Base-by-base conservation (phyloP, 2,888 invertebrate genomes). In the Nemapogon koenigi region DNA sequence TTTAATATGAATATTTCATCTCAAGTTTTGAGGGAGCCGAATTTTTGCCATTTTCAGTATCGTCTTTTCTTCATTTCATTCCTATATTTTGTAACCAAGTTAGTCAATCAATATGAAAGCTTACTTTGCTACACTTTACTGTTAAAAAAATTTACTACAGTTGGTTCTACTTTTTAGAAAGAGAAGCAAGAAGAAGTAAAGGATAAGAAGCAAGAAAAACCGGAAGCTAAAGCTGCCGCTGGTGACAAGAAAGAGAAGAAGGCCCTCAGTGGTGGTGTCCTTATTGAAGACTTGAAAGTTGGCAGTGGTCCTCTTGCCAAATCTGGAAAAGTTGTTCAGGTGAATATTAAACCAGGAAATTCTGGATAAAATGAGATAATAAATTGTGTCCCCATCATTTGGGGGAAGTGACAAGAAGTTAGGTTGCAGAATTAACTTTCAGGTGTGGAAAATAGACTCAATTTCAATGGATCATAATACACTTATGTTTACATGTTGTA, bases 251-350 rank as follows among this genome's bases (percentile, higher is more conserved):
- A 59, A 62, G 61, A 82, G 47, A 86, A 84, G 62, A 82, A 80
- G 46, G 59, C 70, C 0, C 49, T 90, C 6, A 79, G 85, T 43
- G 91, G 91, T n/a, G 95, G 95, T 19, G 87, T 95, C 0, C 73
- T 84, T 41, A 68, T 92, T 44, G 89, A 92, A 57, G 97, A 97
- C 46, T 16, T 91, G 1, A 87, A 85, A 55, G 75, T 86, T 14
- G 97, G 97, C n/a, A 81, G 69, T 45, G 97, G 97, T 1, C 76
- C 84, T 0, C 71, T 81, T 3, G 96, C 91, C 0, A 91, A 90
- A 55, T 55, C 81, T 2, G 95, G 95, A 26, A 91, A 89, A 75
- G 81, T 83, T 46, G 81, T 87, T 13, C 75, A 72, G 67, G 83
- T 83, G 50, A 59, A 62, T 50, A 14, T 7, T 29, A n/a, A n/a